Evolutionary conservation across 2,797 vertebrate species (phyloP).

Genomic region (Helicolenus hilgendorfi): DNA sequence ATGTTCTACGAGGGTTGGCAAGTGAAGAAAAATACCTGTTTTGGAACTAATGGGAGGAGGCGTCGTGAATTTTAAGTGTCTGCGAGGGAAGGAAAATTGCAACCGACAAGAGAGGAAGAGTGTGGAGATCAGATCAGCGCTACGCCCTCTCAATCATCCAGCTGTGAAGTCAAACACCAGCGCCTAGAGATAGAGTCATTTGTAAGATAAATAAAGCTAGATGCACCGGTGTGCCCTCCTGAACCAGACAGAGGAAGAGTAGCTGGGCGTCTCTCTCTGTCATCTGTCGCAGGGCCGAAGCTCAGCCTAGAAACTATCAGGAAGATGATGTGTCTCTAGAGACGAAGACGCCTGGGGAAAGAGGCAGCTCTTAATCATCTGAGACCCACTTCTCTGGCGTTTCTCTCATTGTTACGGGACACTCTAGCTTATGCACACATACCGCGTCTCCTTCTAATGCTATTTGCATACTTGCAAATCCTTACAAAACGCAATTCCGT

Average conservation of each 20-base stretch:
- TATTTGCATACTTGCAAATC: slow-evolving; percentile 87
- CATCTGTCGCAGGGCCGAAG: slow-evolving; percentile 82
- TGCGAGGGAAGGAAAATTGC: not conserved
- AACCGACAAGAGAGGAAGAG: slow-evolving; percentile 33
- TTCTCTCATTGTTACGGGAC: slow-evolving; percentile 55
- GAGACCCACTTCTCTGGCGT: slow-evolving; percentile 86
- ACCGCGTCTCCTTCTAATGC: slow-evolving; percentile 39
- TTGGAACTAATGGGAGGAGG: slow-evolving; percentile 67
- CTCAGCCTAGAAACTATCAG: slow-evolving; percentile 81
- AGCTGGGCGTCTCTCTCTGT: slow-evolving; percentile 71
- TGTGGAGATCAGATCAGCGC: slow-evolving; percentile 66
- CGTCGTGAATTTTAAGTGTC: slow-evolving; percentile 65
- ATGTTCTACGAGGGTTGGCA: slow-evolving; percentile 54
- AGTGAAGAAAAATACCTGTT: slow-evolving; percentile 67
- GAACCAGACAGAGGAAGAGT: slow-evolving; percentile 75
- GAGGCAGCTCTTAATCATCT: slow-evolving; percentile 86
- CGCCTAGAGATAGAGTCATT: slow-evolving; percentile 76
- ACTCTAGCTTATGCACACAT: slow-evolving; percentile 25
- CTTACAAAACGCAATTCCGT: slow-evolving; percentile 63
- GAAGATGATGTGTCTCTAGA: slow-evolving; percentile 86
- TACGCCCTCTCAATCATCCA: slow-evolving; percentile 73
- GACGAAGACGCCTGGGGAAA: slow-evolving; percentile 77
- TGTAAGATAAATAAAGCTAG: slow-evolving; percentile 85
- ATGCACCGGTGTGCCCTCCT: slow-evolving; percentile 68
- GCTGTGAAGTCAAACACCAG: slow-evolving; percentile 80